These are phyloP conservation scores for Dicerorhinus sumatrensis DNA, from an alignment of 2,113 vertebrate genomes.

Conservation along the genomic window DNA sequence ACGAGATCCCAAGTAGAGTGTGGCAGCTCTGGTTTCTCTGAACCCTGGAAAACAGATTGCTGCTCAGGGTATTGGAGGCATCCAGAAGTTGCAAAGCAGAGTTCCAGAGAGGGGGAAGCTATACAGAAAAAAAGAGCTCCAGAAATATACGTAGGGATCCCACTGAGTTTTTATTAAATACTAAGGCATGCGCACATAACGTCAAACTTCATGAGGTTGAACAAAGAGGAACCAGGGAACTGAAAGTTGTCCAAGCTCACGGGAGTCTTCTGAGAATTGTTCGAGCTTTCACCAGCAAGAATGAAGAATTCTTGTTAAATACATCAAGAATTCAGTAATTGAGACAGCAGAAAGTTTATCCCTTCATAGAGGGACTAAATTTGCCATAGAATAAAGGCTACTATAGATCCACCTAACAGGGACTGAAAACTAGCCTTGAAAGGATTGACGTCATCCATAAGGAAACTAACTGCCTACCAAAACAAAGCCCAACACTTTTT, in stretches of 20 bases:
- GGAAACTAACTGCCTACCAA: not conserved
- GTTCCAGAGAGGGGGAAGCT: not conserved
- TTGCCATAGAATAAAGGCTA: not conserved
- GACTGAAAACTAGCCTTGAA: not conserved
- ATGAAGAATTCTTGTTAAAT: not conserved
- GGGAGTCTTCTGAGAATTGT: not conserved
- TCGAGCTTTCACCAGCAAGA: not conserved
- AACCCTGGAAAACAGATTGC: not conserved
- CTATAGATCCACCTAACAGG: not conserved
- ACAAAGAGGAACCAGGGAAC: not conserved
- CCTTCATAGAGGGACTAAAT: not conserved
- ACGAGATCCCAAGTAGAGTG: not conserved
- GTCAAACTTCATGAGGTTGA: not conserved
- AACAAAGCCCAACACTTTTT: not conserved
- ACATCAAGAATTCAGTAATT: not conserved
- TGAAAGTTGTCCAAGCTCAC: not conserved
- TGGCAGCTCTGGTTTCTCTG: not conserved
- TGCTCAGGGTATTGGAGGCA: not conserved
- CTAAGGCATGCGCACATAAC: not conserved
- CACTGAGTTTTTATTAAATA: not conserved
- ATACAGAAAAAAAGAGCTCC: not conserved
- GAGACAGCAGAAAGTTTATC: not conserved
- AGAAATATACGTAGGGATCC: not conserved
- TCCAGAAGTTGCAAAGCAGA: not conserved
- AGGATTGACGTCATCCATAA: not conserved